Percentiles rank a stretch among this genome's conserved stretches.
Conservation (phyloP, 2,888 invertebrate species). For the Bimastos eiseni region DNA sequence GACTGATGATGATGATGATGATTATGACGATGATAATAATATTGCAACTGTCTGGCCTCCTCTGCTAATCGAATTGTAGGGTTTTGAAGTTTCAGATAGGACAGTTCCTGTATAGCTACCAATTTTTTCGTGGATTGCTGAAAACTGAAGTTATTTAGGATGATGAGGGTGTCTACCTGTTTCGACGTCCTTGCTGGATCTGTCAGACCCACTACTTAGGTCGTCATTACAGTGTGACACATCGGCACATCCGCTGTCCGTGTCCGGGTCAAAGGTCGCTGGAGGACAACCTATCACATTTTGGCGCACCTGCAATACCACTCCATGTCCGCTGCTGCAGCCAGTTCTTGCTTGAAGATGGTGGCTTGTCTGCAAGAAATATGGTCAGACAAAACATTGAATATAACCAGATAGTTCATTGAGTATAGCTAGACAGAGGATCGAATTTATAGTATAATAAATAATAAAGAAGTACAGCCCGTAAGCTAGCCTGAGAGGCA, state of each 20-base stretch:
- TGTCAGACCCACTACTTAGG: slow-evolving; percentile 9
- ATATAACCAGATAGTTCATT: neutral
- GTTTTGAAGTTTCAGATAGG: too few relatives aligned
- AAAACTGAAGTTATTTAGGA: too few relatives aligned
- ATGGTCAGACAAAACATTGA: too few relatives aligned
- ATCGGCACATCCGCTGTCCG: slow-evolving; percentile 33
- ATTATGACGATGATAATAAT: too few relatives aligned
- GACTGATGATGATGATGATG: too few relatives aligned
- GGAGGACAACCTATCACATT: neutral
- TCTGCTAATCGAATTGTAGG: too few relatives aligned
- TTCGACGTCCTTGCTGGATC: slow-evolving; percentile 24
- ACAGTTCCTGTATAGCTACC: neutral
- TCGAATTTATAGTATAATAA: too few relatives aligned
- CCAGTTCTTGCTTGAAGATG: neutral
- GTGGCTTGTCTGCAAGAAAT: neutral
- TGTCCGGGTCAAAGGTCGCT: slow-evolving; percentile 23
- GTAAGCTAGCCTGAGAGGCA: too few relatives aligned
- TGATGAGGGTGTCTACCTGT: slow-evolving; percentile 29
- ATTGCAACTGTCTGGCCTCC: too few relatives aligned
- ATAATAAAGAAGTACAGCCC: too few relatives aligned
- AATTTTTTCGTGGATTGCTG: too few relatives aligned
- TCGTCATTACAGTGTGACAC: slow-evolving; percentile 31
- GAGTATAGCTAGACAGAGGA: too few relatives aligned
- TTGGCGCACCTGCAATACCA: neutral
- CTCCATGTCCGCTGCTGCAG: neutral